A percentile compares a stretch with the other conserved stretches of the same genome.
Evolutionary conservation across 2,113 vertebrate species (phyloP).

Genomic region (Sylvia atricapilla): DNA sequence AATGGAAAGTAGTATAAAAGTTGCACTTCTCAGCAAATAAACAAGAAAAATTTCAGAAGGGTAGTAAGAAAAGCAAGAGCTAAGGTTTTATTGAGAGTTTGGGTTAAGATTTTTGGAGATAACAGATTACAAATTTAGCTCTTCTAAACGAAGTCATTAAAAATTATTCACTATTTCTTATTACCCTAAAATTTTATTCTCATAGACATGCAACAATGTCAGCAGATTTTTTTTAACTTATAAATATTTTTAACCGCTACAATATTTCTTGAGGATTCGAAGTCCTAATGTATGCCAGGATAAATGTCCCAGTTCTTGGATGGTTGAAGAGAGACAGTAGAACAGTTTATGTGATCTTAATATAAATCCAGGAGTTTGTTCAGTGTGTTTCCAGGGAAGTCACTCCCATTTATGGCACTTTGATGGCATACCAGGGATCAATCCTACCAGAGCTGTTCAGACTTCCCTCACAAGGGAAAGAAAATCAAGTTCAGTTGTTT

Average conservation of each 20-base stretch:
- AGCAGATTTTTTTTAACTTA: neutral
- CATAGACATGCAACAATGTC: neutral
- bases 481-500: accelerated
- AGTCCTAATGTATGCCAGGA: neutral
- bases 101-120: neutral
- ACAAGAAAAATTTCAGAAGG: neutral
- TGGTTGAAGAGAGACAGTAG: neutral
- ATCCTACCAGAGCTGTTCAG: neutral
- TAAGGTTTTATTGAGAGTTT: neutral
- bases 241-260: neutral
- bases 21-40: neutral
- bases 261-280: neutral
- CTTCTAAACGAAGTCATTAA: neutral
- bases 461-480: neutral
- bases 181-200: neutral
- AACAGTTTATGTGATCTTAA: neutral
- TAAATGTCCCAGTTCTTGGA: neutral
- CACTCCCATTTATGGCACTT: neutral
- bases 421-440: neutral
- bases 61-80: neutral
- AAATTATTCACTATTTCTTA: neutral
- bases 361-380: neutral
- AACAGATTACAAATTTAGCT: neutral
- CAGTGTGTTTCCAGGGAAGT: accelerated
- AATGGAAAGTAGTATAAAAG: neutral